Evolutionary conservation across 2,113 vertebrate species (phyloP).

Genomic region (Oreochromis spilurus): DNA sequence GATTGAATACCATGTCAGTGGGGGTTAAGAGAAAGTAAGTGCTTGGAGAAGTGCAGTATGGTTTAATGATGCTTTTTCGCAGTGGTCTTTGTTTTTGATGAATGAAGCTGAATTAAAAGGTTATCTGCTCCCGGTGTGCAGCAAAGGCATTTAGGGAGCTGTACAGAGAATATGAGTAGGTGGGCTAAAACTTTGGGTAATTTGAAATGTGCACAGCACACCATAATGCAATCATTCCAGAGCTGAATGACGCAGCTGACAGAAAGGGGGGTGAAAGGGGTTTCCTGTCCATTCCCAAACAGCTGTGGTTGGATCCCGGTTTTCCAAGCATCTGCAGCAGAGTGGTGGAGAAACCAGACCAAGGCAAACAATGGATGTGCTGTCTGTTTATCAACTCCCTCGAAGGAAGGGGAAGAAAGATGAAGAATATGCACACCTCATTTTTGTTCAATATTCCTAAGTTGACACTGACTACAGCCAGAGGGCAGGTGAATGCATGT

Average conservation of each 20-base stretch:
- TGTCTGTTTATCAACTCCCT: conserved; percentile 3
- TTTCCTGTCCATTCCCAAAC: conserved; percentile 55
- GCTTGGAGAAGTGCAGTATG: not conserved
- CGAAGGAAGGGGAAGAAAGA: not conserved
- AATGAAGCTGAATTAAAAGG: not conserved
- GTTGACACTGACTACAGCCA: not conserved
- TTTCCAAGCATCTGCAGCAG: conserved; percentile 36
- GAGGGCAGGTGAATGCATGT: not conserved
- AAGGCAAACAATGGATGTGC: conserved; percentile 18
- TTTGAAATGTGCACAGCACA: conserved; percentile 40
- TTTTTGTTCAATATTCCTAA: not conserved
- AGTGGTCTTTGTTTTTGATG: not conserved
- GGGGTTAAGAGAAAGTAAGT: not conserved
- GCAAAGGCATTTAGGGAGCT: not conserved
- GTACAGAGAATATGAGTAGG: conserved; percentile 7
- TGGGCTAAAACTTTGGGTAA: conserved; percentile 11
- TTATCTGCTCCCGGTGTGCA: not conserved
- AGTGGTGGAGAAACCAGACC: conserved; percentile 18
- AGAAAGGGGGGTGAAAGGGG: conserved; percentile 5
- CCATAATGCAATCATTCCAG: conserved; percentile 40
- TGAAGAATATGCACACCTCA: not conserved
- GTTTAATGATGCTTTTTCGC: not conserved
- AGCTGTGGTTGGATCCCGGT: conserved; percentile 27
- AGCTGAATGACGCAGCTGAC: conserved; percentile 42
- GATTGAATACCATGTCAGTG: not conserved